These are phyloP conservation scores for Metopolophium dirhodum DNA, from an alignment of 1,140 invertebrate species.

Conservation along the genomic window DNA sequence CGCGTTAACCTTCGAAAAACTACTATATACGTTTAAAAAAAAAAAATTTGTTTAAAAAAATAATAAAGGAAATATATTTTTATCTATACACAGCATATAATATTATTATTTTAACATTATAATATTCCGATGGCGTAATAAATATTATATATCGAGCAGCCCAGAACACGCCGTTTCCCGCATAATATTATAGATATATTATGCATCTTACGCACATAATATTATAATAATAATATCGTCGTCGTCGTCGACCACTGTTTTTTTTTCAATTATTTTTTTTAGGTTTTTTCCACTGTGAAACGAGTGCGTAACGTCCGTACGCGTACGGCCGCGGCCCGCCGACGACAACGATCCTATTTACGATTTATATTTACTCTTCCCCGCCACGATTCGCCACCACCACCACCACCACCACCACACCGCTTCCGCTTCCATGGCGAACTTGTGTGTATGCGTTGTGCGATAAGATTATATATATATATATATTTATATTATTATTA, in stretches of 20 bases:
- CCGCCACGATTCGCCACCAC: background rate
- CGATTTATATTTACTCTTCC: slow-evolving; percentile 41
- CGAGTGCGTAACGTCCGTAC: background rate
- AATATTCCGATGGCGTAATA: background rate
- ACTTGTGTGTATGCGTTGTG: background rate
- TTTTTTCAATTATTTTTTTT: background rate
- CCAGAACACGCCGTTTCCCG: too few relatives aligned
- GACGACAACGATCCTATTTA: background rate
- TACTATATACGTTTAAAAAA: background rate
- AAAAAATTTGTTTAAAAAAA: background rate
- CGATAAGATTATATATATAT: too few relatives aligned
- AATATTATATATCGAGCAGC: background rate
- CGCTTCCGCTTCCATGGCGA: background rate
- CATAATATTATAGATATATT: too few relatives aligned
- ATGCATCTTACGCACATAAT: background rate
- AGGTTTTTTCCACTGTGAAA: background rate
- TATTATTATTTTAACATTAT: background rate
- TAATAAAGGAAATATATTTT: background rate
- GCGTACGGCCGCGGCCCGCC: background rate
- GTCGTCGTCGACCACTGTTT: background rate
- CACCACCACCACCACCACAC: too few relatives aligned
- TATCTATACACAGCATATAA: background rate
- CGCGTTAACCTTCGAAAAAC: background rate
- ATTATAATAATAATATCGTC: background rate
- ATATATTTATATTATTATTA: background rate